These are phyloP conservation scores for Acanthosepion lycidas DNA, from an alignment of 2,888 invertebrate species.

Conservation along the genomic window DNA sequence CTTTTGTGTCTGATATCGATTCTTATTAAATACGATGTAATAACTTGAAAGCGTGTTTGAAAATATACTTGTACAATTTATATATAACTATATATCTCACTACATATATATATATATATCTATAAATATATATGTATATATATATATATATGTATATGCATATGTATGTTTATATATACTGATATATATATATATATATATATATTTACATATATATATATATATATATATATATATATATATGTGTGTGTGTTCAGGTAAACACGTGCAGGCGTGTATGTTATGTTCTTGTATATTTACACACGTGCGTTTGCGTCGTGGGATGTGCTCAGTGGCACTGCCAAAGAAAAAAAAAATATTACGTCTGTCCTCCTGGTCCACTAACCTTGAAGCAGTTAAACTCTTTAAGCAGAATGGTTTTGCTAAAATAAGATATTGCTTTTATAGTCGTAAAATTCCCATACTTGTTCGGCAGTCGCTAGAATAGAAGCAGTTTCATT, in stretches of 20 bases:
- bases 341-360: neutral
- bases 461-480: neutral
- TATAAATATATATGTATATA: neutral
- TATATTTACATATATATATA: neutral
- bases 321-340: neutral
- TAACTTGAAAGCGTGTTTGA: neutral
- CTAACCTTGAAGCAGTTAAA: constrained; percentile 25
- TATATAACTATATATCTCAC: neutral
- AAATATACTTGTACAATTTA: neutral
- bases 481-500: constrained; percentile 4
- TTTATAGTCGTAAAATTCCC: neutral
- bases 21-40: neutral
- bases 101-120: neutral
- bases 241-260: neutral
- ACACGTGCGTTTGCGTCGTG: neutral
- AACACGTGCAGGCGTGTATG: neutral
- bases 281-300: neutral
- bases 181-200: neutral
- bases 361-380: neutral
- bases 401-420: neutral
- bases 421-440: neutral
- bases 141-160: neutral
- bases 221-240: neutral
- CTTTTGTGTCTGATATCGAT: neutral
- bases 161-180: neutral